Evolutionary conservation across 2,888 invertebrate species (phyloP).

Genomic region (Atherix ibis): DNA sequence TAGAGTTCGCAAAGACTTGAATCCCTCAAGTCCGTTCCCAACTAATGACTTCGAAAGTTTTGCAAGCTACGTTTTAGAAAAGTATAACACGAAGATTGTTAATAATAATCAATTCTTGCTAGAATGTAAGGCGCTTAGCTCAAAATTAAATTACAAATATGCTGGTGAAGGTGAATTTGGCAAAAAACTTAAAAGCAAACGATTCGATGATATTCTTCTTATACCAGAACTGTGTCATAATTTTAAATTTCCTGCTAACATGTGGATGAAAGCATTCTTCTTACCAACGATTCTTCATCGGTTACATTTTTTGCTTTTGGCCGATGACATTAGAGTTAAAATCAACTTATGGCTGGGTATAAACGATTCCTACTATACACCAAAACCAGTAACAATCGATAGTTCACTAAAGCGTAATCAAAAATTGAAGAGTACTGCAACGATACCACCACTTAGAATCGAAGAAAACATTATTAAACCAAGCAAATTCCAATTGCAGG

Average conservation of each 20-base stretch:
- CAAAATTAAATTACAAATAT: conserved; percentile 24
- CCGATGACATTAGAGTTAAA: conserved; percentile 29
- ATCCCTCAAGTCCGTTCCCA: conserved; percentile 51
- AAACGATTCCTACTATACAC: conserved; percentile 16
- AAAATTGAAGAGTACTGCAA: background rate
- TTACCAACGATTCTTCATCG: conserved; percentile 77
- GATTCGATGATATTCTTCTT: conserved; percentile 42
- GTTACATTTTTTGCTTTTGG: conserved; percentile 24
- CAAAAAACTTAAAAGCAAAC: conserved; percentile 17
- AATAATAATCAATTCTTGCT: conserved; percentile 54
- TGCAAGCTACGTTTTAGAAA: conserved; percentile 55
- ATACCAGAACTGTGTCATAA: conserved; percentile 77
- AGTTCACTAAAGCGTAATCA: conserved; percentile 10
- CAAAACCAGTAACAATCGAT: conserved; percentile 22
- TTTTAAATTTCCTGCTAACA: conserved; percentile 50
- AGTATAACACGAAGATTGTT: conserved; percentile 49
- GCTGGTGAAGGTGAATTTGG: conserved; percentile 17
- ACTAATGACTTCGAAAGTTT: conserved; percentile 44
- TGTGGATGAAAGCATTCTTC: conserved; percentile 74
- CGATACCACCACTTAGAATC: background rate
- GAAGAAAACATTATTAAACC: too few relatives aligned
- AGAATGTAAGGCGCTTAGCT: conserved; percentile 52
- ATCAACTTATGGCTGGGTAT: conserved; percentile 22
- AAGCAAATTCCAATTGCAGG: background rate
- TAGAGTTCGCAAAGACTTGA: conserved; percentile 46